Base-by-base conservation (phyloP, 2,113 vertebrate genomes). In the Zapornia atra region DNA sequence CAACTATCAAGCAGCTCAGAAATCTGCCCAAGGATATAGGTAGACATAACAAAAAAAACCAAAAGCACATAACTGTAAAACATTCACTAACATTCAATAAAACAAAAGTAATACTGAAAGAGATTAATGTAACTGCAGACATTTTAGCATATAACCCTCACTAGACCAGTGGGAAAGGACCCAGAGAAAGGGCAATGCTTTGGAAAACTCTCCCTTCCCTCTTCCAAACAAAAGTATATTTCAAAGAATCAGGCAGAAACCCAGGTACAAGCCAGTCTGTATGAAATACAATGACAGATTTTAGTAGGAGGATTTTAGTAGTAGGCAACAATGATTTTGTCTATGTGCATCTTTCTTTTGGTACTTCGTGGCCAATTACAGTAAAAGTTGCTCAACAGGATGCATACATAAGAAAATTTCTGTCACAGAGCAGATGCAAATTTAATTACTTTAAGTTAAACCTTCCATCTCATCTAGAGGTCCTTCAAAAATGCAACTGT, bases 401-500 rank as follows among this genome's bases (percentile, higher is more conserved):
- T 93, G 95, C 98, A 98, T 92, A 97, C 90, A 97, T 97, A 98
- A 98, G 98, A 96, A 98, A 96, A 98, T 98, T 97, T 97, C 98
- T 99, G 98, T 99, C 98, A 98, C 97, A 98, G 97, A 98, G 98
- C 98, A 98, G 98, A 99, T 99, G 99, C 99, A 99, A 98, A 99
- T 99, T 99, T 99, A 99, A 99, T 99, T 99, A 99, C 98, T 96
- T 98, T 92, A 97, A 98, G 97, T 98, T 98, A 99, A 98, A 98
- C 98, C 98, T 98, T 98, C 98, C 98, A 98, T 98, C 98, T 98
- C 98, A 98, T 99, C 97, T 98, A 86, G 97, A 96, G 97, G 98
- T 98, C 98, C 98, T 98, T 98, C 96, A 97, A 98, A 98, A 98
- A 98, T 98, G 98, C 98, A 98, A 98, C 98, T 98, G 98, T 99